These are phyloP conservation scores for Polypedilum pembai DNA, from an alignment of 1,140 invertebrate species.

Conservation along the genomic window DNA sequence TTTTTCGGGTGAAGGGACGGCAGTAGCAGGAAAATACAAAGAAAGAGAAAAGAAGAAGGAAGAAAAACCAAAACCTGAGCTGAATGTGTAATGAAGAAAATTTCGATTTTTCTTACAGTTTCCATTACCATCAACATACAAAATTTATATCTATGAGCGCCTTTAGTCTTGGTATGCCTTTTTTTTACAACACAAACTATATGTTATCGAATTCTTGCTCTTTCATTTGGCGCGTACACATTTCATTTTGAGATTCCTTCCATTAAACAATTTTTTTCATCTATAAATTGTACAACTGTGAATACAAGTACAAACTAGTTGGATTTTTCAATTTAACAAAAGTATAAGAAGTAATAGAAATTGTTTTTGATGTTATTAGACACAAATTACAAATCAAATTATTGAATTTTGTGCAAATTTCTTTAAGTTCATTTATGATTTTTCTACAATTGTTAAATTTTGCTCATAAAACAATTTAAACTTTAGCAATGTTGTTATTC, in stretches of 20 bases:
- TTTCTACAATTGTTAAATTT: too few relatives aligned
- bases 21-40: not conserved
- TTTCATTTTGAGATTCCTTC: not conserved
- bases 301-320: not conserved
- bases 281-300: not conserved
- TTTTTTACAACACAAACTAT: not conserved
- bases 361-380: too few relatives aligned
- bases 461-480: too few relatives aligned
- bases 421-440: too few relatives aligned
- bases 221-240: conserved; percentile 22
- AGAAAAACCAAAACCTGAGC: conserved; percentile 27
- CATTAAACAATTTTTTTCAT: conserved; percentile 27
- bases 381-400: too few relatives aligned
- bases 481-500: too few relatives aligned
- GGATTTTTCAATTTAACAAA: not conserved
- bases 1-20: conserved; percentile 22
- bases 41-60: conserved; percentile 10
- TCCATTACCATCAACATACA: conserved; percentile 28
- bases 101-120: conserved; percentile 26
- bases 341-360: too few relatives aligned
- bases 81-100: conserved; percentile 26
- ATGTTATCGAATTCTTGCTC: conserved; percentile 15
- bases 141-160: conserved; percentile 22
- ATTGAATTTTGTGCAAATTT: too few relatives aligned
- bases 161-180: not conserved